Base-by-base conservation (phyloP, 2,113 vertebrate genomes). In the Caloenas nicobarica region DNA sequence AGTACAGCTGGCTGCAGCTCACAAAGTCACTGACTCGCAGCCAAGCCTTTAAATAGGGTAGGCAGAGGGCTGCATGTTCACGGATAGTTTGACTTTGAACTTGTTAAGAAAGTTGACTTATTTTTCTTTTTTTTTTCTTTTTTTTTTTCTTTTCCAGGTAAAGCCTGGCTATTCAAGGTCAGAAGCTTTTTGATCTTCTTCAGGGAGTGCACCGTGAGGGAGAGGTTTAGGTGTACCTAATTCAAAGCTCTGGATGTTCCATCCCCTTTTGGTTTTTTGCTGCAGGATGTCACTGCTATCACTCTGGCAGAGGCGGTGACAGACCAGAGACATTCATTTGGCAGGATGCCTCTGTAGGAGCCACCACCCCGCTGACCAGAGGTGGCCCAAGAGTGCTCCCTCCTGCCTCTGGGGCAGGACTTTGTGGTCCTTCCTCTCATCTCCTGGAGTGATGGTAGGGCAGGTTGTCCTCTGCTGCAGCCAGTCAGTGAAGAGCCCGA, bases 1-100 rank as follows among this genome's bases (percentile, higher is more conserved):
- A 73, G 85, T 93, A 76, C 53, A 64, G 70, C 81, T 96, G 93
- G 93, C 92, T 85, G 93, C 74, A 69, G 92, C 93, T 79, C 95
- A 82, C 7, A 68, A 71, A 26, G 1, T 51, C 70, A 13, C 73
- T 82, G 93, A 85, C 87, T 93, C 16, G 2, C 84, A 91, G 96
- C 90, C 95, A 95, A 85, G 70, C 58, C 78, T 24, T 79, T 78
- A 65, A 95, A 79, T 3, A 87, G 70, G 65, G 48, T 13, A 62
- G 54, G 50, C 72, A 94, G 73, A 64, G 74, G 69, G 81, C 93
- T 6, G 74, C 19, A 1, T 89, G 79, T 82, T 95, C 81, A 28
- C 66, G 70, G 73, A 22, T 1, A 64, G 57, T 88, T 87, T 91
- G 90, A 95, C 93, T 94, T 94, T 93, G 93, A 71, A 68, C 84